A percentile compares a stretch with the other conserved stretches of the same genome.
Conservation (phyloP, 2,888 invertebrate species). For the Mimas tiliae region DNA sequence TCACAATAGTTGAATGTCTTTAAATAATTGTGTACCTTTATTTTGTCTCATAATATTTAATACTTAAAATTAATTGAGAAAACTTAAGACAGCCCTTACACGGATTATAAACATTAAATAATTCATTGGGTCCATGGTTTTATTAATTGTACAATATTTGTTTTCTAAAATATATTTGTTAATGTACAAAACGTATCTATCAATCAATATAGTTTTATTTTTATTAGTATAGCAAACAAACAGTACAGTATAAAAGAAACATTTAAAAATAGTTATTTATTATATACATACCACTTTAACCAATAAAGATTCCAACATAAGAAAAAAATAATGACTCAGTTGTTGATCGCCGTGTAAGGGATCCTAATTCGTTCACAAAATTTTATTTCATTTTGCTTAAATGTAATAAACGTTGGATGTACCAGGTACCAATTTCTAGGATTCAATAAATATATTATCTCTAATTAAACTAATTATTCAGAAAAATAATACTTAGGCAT, state of each 20-base stretch:
- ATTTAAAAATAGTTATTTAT: no score
- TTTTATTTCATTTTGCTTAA: constrained; percentile 13
- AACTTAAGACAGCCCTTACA: neutral
- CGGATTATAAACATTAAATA: neutral
- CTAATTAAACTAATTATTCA: constrained; percentile 24
- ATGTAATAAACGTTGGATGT: constrained; percentile 26
- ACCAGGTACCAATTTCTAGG: constrained; percentile 22
- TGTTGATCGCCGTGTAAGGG: constrained; percentile 4
- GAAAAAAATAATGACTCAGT: neutral
- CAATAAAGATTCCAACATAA: neutral
- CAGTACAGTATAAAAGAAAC: no score
- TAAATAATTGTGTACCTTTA: constrained; percentile 20
- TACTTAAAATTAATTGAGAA: constrained; percentile 19
- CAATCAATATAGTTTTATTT: no score
- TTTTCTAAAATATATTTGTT: no score
- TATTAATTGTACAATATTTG: no score
- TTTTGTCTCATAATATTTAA: constrained; percentile 13
- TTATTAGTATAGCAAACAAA: no score
- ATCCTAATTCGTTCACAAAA: neutral
- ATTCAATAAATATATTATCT: constrained; percentile 16
- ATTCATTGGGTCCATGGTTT: neutral
- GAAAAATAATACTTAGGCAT: constrained; percentile 44
- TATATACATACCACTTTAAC: no score
- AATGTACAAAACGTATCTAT: no score
- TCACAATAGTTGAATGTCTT: constrained; percentile 22